Evolutionary conservation across 1,140 invertebrate genomes (phyloP).

Genomic region (Zophobas atratus): DNA sequence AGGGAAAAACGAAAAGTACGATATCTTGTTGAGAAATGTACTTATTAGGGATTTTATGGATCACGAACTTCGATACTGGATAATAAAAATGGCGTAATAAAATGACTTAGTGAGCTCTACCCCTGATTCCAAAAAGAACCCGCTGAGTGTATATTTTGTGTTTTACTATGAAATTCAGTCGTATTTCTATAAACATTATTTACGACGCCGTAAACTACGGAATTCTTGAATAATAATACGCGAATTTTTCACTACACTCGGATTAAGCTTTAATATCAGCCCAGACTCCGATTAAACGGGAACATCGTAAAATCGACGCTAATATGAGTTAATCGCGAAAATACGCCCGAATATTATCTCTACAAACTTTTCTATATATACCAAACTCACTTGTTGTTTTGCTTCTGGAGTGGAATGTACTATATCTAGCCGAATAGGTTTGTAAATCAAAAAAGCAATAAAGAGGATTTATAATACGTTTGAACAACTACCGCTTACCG

Average conservation of each 20-base stretch:
- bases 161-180: slow-evolving; percentile 37
- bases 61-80: slow-evolving; percentile 17
- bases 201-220: slow-evolving; percentile 26
- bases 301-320: slow-evolving; percentile 13
- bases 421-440: too few relatives aligned
- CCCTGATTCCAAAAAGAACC: slow-evolving; percentile 7
- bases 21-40: background rate
- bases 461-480: too few relatives aligned
- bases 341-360: background rate
- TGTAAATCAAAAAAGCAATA: too few relatives aligned
- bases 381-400: too few relatives aligned
- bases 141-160: slow-evolving; percentile 29
- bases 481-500: too few relatives aligned
- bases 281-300: background rate
- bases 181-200: slow-evolving; percentile 38
- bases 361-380: too few relatives aligned
- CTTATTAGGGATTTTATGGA: slow-evolving; percentile 8
- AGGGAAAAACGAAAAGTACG: background rate
- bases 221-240: slow-evolving; percentile 31
- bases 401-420: too few relatives aligned
- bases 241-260: slow-evolving; percentile 17
- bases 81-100: slow-evolving; percentile 24
- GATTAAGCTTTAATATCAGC: slow-evolving; percentile 28
- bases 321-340: slow-evolving; percentile 9
- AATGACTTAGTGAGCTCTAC: background rate